phyloP scores from a whole-genome alignment of 2,113 vertebrate genomes.

The Thryonomys swinderianus region DNA sequence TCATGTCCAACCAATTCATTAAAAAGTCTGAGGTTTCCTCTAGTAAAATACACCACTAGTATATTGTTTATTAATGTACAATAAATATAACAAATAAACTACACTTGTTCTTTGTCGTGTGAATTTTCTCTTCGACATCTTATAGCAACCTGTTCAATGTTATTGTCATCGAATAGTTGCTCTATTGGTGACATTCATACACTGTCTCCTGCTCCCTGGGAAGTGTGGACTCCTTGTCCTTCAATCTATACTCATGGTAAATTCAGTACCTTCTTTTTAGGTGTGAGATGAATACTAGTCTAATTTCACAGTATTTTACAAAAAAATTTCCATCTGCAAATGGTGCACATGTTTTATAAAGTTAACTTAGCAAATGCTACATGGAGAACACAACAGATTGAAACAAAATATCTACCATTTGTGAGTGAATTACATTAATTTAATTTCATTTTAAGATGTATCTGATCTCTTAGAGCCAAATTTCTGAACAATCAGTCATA shows the following conservation, averaged over 20 bases:
- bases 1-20: slow-evolving; percentile 57
- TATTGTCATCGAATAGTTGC: background rate
- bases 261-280: background rate
- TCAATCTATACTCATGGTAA: background rate
- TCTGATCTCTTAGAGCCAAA: background rate
- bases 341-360: background rate
- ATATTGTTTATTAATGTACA: slow-evolving; percentile 5
- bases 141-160: background rate
- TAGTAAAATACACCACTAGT: background rate
- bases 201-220: background rate
- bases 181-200: background rate
- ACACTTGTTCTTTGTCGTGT: background rate
- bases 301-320: background rate
- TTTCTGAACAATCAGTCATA: background rate
- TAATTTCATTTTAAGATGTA: background rate
- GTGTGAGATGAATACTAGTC: background rate
- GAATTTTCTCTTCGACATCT: background rate
- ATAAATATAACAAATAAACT: background rate
- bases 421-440: slow-evolving; percentile 56
- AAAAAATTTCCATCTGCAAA: background rate
- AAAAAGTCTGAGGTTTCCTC: background rate
- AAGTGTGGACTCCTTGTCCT: background rate
- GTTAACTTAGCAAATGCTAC: slow-evolving; percentile 22
- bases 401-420: slow-evolving; percentile 52
- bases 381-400: slow-evolving; percentile 25